Evolutionary conservation across 2,113 vertebrate genomes (phyloP), one percentile per base, ranked within the genome.

Genomic region (Forbesichthys agassizii): DNA sequence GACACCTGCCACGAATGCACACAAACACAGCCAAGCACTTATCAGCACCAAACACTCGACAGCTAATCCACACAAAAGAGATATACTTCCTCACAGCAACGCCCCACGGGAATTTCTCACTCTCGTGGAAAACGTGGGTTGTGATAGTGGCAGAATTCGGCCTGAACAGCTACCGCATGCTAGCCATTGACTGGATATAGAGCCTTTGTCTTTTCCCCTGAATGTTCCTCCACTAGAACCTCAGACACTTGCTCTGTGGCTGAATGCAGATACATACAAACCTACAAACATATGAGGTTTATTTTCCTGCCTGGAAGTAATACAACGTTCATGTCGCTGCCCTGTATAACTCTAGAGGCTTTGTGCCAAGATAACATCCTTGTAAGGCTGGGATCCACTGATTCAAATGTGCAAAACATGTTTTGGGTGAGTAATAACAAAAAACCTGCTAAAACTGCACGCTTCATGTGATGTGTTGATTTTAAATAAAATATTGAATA

Each of bases 1-100:
- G 74, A 63, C 56, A 70, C 74, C 68, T 48, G 16, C 18, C 12
- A 36, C 12, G 48, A 61, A 77, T 52, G 27, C 18, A 14, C 6
- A 16, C 13, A 53, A 68, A 64, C 71, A 27, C 33, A 49, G 62
- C 74, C 74, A 75, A 56, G 68, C 60, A 69, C 74, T 79, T 81
- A 78, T 88, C 84, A 73, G 77, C 1, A n/a, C 8, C 5, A 51
- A 79, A 77, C 80, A 79, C 71, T 70, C 3, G 7, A 9, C 48
- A 48, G 71, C 6, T n/a, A 60, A 69, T 68, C 67, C 27, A 73
- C 72, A 78, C 66, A 53, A 48, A 56, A 13, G 62, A 48, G 18
- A 54, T 36, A 79, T 63, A 68, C 73, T 63, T 66, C 52, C 54
- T 33, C 3, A 20, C 59, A 33, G 62, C 9, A 4, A 58, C 73